A percentile compares a stretch with the other conserved stretches of the same genome.
phyloP scores from a whole-genome alignment of 2,113 vertebrate species.

The Microcebus ravelobensis region DNA sequence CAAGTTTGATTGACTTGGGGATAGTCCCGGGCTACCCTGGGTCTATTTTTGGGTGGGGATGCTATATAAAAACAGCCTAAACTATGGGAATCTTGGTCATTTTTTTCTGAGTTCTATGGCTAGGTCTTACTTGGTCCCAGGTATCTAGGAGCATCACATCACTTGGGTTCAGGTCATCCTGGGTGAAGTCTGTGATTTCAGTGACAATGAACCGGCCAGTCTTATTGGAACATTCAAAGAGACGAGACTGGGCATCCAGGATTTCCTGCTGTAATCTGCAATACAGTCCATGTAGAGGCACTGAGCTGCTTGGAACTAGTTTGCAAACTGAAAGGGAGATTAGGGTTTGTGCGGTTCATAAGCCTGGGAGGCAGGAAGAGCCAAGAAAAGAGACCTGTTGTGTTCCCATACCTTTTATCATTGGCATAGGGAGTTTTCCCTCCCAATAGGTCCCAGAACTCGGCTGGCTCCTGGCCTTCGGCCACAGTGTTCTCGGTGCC shows the following conservation, averaged over 20 bases:
- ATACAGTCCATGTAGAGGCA: not conserved
- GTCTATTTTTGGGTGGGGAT: not conserved
- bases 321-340: not conserved
- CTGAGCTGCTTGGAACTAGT: not conserved
- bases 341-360: not conserved
- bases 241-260: constrained; percentile 87
- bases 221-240: constrained; percentile 95
- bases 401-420: constrained; percentile 87
- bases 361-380: not conserved
- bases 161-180: constrained; percentile 91
- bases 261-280: constrained; percentile 88
- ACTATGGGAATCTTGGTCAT: not conserved
- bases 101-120: not conserved
- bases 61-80: not conserved
- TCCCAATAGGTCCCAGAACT: constrained; percentile 92
- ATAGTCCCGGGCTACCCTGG: not conserved
- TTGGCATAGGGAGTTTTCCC: constrained; percentile 90
- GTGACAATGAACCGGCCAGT: constrained; percentile 89
- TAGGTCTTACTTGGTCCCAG: constrained; percentile 91
- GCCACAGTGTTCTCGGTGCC: constrained; percentile 86
- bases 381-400: not conserved
- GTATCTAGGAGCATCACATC: constrained; percentile 95
- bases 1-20: not conserved
- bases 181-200: constrained; percentile 91
- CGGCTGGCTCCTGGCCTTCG: constrained; percentile 89